phyloP scores from a whole-genome alignment of 2,113 vertebrate species.

The Melozone crissalis region DNA sequence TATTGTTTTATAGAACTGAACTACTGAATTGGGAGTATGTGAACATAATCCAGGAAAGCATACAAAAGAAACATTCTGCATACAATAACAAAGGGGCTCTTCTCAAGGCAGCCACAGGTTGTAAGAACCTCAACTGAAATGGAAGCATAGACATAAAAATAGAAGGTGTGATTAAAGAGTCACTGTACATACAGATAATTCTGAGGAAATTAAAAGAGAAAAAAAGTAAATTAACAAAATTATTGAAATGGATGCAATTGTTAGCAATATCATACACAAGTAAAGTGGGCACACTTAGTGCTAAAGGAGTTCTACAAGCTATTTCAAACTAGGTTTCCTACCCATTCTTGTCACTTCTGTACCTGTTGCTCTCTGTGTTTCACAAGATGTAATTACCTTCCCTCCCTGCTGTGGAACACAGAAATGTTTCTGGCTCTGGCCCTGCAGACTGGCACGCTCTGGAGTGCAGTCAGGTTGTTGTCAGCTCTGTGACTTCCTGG shows the following conservation, averaged over 20 bases:
- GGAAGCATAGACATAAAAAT: background rate
- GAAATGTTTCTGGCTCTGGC: background rate
- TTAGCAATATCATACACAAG: background rate
- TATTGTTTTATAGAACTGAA: background rate
- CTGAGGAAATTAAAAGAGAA: background rate
- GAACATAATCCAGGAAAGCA: background rate
- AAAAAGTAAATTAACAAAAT: background rate
- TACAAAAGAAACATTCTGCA: background rate
- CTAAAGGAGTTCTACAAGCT: background rate
- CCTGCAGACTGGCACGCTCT: background rate
- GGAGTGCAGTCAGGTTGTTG: accelerated
- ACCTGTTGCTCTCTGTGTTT: background rate
- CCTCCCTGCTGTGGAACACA: background rate
- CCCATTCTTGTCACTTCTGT: background rate
- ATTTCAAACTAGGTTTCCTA: background rate
- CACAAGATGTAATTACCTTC: background rate
- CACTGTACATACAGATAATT: background rate
- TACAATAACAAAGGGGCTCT: background rate
- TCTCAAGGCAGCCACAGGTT: background rate
- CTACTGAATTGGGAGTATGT: background rate
- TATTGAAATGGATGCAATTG: background rate
- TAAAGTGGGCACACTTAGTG: background rate
- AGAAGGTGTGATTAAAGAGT: background rate
- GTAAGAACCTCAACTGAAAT: background rate
- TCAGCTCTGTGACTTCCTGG: background rate